Conservation (phyloP, 1,140 invertebrate genomes). For the Aphelenchoides avenae region DNA sequence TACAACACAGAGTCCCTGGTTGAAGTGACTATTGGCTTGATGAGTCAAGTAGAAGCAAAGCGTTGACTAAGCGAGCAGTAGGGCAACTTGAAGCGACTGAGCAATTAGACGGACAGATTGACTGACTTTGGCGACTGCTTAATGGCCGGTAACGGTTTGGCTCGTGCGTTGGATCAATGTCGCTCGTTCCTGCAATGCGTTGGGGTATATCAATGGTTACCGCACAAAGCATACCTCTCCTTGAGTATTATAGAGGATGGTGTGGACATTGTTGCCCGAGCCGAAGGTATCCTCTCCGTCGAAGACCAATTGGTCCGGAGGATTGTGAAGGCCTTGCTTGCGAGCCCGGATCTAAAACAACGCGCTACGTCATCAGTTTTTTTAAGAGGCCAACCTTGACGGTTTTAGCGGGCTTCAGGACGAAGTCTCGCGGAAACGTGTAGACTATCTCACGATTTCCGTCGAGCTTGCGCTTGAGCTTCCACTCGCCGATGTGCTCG, state of each 20-base stretch:
- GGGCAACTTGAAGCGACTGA: background rate
- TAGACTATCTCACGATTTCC: constrained; percentile 55
- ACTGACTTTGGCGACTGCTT: constrained; percentile 9
- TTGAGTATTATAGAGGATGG: constrained; percentile 56
- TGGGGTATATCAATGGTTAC: constrained; percentile 3
- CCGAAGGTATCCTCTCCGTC: constrained; percentile 56
- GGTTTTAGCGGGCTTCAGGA: constrained; percentile 49
- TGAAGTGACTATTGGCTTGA: background rate
- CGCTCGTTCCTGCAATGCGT: constrained; percentile 50
- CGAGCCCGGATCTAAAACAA: constrained; percentile 53
- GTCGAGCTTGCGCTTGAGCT: constrained; percentile 56
- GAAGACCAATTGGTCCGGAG: constrained; percentile 56
- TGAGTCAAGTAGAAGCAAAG: too few relatives aligned
- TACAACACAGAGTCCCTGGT: too few relatives aligned
- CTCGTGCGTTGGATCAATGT: constrained; percentile 52
- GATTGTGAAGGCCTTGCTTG: constrained; percentile 45
- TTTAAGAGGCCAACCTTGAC: constrained; percentile 49
- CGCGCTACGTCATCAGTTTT: background rate
- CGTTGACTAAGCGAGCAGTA: background rate
- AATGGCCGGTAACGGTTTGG: too few relatives aligned
- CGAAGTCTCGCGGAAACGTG: constrained; percentile 56
- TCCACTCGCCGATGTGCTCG: constrained; percentile 58
- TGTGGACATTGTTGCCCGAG: constrained; percentile 55
- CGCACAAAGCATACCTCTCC: constrained; percentile 36
- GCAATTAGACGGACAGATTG: background rate